Percentiles rank a stretch among this genome's conserved stretches.
These are phyloP conservation scores for Proisotoma minuta DNA, from an alignment of 2,888 invertebrate genomes.

Conservation along the genomic window DNA sequence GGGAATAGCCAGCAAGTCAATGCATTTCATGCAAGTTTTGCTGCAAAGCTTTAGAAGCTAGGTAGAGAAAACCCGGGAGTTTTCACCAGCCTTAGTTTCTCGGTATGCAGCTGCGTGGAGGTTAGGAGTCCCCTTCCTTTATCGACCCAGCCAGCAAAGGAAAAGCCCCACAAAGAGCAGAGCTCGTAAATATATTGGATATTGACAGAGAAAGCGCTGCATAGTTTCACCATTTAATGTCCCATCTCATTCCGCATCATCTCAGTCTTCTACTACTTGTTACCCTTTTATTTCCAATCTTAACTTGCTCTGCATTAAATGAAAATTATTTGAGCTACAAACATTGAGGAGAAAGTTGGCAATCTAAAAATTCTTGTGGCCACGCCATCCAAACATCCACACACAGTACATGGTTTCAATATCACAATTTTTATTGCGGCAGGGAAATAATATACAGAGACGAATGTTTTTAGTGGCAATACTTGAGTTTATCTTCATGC, in stretches of 20 bases:
- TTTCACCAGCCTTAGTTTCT: slow-evolving; percentile 5
- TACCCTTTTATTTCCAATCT: too few species aligned
- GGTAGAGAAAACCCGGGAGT: slow-evolving; percentile 34
- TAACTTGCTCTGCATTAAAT: too few species aligned
- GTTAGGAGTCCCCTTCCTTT: slow-evolving; percentile 42
- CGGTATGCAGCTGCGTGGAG: slow-evolving; percentile 41
- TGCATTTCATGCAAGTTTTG: not conserved
- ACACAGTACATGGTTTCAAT: slow-evolving; percentile 5
- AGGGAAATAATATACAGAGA: slow-evolving; percentile 7
- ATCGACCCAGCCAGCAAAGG: slow-evolving; percentile 46
- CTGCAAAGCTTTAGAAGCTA: slow-evolving; percentile 2
- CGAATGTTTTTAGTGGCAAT: slow-evolving; percentile 4
- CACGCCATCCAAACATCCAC: too few species aligned
- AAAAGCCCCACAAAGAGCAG: slow-evolving; percentile 46
- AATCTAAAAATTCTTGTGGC: too few species aligned
- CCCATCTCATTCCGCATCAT: too few species aligned
- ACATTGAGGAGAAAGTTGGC: too few species aligned
- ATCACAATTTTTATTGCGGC: not conserved
- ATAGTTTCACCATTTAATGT: too few species aligned
- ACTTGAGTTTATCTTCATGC: slow-evolving; percentile 16
- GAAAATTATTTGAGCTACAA: too few species aligned
- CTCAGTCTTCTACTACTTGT: too few species aligned
- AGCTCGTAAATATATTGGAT: slow-evolving; percentile 47
- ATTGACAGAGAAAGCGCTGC: slow-evolving; percentile 42
- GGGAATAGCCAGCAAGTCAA: too few species aligned